phyloP scores from a whole-genome alignment of 2,113 vertebrate genomes.

The Aphelocoma coerulescens region DNA sequence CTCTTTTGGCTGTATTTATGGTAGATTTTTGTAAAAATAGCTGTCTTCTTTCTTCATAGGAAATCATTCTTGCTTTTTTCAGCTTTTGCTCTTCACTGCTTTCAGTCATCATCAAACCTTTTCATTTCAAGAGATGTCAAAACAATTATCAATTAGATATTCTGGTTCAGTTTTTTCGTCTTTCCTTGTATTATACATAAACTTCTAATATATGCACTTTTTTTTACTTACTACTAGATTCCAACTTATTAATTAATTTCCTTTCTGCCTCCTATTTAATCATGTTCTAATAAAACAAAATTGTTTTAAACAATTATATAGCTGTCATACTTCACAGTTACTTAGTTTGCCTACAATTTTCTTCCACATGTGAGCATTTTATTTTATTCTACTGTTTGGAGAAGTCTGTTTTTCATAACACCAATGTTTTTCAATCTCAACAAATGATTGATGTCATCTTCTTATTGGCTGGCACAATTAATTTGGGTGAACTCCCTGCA shows the following conservation, averaged over 20 bases:
- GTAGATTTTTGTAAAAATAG: neutral
- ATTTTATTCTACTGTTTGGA: neutral
- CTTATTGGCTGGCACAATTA: constrained; percentile 9
- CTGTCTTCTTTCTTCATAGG: neutral
- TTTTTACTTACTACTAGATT: neutral
- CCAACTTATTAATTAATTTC: neutral
- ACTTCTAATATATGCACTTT: neutral
- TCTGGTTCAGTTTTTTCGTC: neutral
- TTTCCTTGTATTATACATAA: neutral
- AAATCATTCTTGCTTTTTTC: neutral
- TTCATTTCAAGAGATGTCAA: neutral
- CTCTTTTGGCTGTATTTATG: neutral
- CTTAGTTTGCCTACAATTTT: neutral
- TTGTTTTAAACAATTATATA: neutral
- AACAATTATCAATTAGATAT: neutral
- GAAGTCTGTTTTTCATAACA: neutral
- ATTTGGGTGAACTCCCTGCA: neutral
- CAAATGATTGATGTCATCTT: constrained; percentile 11
- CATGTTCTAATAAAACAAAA: neutral
- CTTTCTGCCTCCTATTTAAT: neutral
- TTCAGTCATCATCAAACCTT: neutral
- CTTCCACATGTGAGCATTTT: neutral
- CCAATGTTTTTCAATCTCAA: neutral
- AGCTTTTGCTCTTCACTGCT: neutral
- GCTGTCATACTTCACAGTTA: neutral